Evolutionary conservation across 2,888 invertebrate species (phyloP), one percentile per base, ranked within the genome.

Genomic region (Sarcophaga variegata): DNA sequence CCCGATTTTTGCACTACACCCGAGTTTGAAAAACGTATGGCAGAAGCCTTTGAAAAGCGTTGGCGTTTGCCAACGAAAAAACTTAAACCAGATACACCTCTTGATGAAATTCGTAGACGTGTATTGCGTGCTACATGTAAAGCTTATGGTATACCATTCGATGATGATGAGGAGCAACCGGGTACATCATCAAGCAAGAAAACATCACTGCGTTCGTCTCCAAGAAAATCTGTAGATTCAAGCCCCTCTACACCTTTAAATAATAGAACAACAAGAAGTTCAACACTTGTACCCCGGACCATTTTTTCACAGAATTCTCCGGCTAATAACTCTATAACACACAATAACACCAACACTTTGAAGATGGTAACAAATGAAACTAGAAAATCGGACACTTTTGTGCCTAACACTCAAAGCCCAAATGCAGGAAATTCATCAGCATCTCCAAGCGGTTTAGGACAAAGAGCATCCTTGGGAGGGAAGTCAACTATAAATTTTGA

Each of bases 1-100:
- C 91, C 91, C n/a, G 91, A 93, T 71, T 93, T 92, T 75, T 93
- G 93, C 49, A 91, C 91, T 2, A 93, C 93, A 1, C 93, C 93
- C 0, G 93, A 92, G 79, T 92, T 92, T 80, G 90, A 92, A 81
- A 92, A 92, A 78, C 91, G 93, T 45, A 92, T 93, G 92, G 93
- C 92, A 4, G 93, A 93, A 37, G 92, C 91, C 25, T 92, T 93
- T 49, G 92, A 93, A 85, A 90, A 91, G 3, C 91, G 93, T 47
- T 93, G 92, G 92, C 92, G 92, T 25, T 86, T 93, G 81, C 93
- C 93, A 17, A 91, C 91, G 49, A 91, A 91, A 45, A 91, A 91
- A 81, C 87, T 92, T 2, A 91, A 90, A 74, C 92, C 92, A 2
- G 91, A 93, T 78, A 93, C 93, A 22, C 92, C 92, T 4, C 90